Conservation (phyloP, 1,140 invertebrate genomes). For the Neoseiulus cucumeris region DNA sequence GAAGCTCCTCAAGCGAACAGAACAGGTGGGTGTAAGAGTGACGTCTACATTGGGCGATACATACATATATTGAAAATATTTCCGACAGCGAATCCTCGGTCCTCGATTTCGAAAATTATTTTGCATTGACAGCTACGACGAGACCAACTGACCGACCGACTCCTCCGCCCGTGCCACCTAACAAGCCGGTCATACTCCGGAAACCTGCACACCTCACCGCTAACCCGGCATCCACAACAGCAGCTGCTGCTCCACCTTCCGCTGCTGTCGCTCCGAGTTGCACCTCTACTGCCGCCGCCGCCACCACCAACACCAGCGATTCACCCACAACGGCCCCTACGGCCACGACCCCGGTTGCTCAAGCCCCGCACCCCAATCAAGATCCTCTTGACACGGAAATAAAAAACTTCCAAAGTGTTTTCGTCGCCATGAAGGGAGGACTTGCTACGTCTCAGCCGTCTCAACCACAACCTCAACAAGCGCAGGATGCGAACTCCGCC, state of each 20-base stretch:
- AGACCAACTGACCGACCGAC: background rate
- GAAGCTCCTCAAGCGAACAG: background rate
- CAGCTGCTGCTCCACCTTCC: too few species aligned
- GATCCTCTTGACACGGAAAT: background rate
- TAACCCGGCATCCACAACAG: background rate
- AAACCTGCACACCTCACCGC: background rate
- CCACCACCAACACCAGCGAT: background rate
- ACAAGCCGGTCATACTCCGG: slow-evolving; percentile 5
- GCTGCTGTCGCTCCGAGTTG: background rate
- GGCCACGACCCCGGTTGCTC: background rate
- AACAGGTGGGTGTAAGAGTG: background rate
- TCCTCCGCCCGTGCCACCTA: background rate
- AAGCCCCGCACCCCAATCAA: background rate
- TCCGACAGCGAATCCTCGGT: too few species aligned
- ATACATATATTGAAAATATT: too few species aligned
- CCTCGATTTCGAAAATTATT: too few species aligned
- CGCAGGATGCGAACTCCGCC: too few species aligned
- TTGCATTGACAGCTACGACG: too few species aligned
- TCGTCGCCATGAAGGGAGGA: background rate
- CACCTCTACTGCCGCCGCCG: background rate
- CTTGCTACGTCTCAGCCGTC: too few species aligned
- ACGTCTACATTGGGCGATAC: background rate
- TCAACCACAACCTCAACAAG: too few species aligned
- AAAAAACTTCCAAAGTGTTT: slow-evolving; percentile 7
- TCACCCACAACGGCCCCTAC: background rate